Evolutionary conservation across 2,888 invertebrate genomes (phyloP).

Genomic region (Lithophane semibrunnea): DNA sequence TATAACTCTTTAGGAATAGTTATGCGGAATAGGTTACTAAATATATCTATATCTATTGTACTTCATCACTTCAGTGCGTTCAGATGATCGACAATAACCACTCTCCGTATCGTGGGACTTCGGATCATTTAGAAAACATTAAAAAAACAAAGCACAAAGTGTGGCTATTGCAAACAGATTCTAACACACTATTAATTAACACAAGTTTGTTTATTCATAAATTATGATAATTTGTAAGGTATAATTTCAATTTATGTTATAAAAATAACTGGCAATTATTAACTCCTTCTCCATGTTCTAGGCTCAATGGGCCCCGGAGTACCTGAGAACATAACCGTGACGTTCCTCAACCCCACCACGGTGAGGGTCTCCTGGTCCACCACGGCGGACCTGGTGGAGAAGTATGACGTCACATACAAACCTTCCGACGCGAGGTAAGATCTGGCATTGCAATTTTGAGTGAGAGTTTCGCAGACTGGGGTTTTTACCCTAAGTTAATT

Average conservation of each 20-base stretch:
- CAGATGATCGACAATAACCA: neutral
- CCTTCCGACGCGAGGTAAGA: constrained; percentile 97
- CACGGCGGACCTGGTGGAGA: constrained; percentile 95
- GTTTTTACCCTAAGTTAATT: neutral
- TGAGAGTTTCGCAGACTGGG: constrained; percentile 47
- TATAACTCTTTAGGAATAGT: too few species aligned
- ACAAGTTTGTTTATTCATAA: too few species aligned
- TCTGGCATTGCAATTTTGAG: constrained; percentile 41
- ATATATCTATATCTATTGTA: too few species aligned
- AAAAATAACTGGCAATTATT: neutral
- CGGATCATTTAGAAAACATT: too few species aligned
- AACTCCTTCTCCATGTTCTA: constrained; percentile 75
- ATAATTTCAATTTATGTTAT: too few species aligned
- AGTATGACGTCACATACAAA: constrained; percentile 97
- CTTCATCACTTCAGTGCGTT: neutral
- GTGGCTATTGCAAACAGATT: too few species aligned
- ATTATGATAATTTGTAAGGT: neutral
- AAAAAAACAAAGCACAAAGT: too few species aligned
- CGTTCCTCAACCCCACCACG: constrained; percentile 96
- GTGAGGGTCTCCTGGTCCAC: constrained; percentile 97
- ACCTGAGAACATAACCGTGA: constrained; percentile 97
- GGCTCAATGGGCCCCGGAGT: constrained; percentile 94
- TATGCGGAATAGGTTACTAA: too few species aligned
- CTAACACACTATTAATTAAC: too few species aligned
- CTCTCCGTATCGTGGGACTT: neutral